Percentiles rank a stretch among this genome's conserved stretches.
Evolutionary conservation across 2,888 invertebrate genomes (phyloP).

Genomic region (Fragum whitleyi): DNA sequence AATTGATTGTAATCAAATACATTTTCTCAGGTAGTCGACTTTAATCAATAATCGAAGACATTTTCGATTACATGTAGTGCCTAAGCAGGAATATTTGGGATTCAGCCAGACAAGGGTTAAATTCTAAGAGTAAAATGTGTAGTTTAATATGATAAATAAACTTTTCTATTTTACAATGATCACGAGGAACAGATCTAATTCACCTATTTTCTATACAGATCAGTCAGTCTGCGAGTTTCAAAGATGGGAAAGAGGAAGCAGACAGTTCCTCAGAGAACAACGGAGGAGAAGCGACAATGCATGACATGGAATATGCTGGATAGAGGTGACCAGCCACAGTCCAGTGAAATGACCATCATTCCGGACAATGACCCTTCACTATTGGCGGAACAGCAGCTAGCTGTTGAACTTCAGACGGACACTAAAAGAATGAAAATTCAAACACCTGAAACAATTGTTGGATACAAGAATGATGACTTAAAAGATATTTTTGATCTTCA

Average conservation of each 20-base stretch:
- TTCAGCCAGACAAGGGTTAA: too few species aligned
- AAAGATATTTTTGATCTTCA: slow-evolving; percentile 63
- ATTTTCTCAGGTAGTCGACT: too few species aligned
- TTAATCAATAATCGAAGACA: too few species aligned
- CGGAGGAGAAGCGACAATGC: slow-evolving; percentile 75
- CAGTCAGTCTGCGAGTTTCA: background rate
- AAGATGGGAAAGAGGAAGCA: slow-evolving; percentile 81
- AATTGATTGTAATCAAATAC: too few species aligned
- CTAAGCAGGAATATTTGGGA: too few species aligned
- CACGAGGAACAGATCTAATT: too few species aligned
- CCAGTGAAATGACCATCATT: slow-evolving; percentile 52
- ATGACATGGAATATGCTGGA: slow-evolving; percentile 82
- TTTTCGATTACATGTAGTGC: too few species aligned
- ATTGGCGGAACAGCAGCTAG: slow-evolving; percentile 32
- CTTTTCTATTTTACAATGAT: too few species aligned
- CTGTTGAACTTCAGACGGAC: background rate
- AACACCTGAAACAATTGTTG: background rate
- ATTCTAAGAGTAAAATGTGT: too few species aligned
- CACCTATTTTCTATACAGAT: too few species aligned
- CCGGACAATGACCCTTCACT: slow-evolving; percentile 64
- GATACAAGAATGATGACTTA: slow-evolving; percentile 38
- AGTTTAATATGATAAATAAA: too few species aligned
- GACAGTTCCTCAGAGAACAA: slow-evolving; percentile 69
- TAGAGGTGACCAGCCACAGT: slow-evolving; percentile 5
- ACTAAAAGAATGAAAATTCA: background rate